A percentile compares a stretch with the other conserved stretches of the same genome.
Conservation (phyloP, 1,140 invertebrate species). For the Atta texana region DNA sequence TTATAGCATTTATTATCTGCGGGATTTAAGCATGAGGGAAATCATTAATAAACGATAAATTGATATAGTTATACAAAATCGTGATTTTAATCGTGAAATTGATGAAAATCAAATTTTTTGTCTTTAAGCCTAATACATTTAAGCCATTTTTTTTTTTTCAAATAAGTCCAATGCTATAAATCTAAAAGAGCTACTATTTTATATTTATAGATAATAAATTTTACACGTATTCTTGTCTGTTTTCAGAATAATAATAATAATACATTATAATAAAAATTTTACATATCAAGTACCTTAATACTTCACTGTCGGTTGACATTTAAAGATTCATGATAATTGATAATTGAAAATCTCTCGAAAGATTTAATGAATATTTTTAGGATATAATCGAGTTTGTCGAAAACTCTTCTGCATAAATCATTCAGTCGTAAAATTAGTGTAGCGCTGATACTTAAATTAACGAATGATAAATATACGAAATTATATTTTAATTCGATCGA, state of each 20-base stretch:
- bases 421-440: not conserved
- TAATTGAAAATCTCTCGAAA: not conserved
- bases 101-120: not conserved
- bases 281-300: not conserved
- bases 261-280: not conserved
- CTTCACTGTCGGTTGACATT: not conserved
- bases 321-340: not conserved
- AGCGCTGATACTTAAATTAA: not conserved
- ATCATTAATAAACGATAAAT: slow-evolving; percentile 4
- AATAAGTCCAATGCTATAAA: no score
- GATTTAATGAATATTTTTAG: not conserved
- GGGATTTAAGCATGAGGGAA: slow-evolving; percentile 33
- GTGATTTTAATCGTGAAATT: slow-evolving; percentile 32
- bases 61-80: slow-evolving; percentile 29
- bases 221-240: not conserved
- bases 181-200: not conserved
- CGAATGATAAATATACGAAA: not conserved
- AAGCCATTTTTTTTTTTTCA: no score
- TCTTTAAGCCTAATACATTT: not conserved
- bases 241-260: not conserved
- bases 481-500: not conserved
- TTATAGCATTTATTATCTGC: slow-evolving; percentile 52
- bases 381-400: not conserved
- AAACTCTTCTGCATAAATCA: not conserved
- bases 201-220: not conserved